Evolutionary conservation across 2,888 invertebrate genomes (phyloP), one percentile per base, ranked within the genome.

Genomic region (Nineta flava): DNA sequence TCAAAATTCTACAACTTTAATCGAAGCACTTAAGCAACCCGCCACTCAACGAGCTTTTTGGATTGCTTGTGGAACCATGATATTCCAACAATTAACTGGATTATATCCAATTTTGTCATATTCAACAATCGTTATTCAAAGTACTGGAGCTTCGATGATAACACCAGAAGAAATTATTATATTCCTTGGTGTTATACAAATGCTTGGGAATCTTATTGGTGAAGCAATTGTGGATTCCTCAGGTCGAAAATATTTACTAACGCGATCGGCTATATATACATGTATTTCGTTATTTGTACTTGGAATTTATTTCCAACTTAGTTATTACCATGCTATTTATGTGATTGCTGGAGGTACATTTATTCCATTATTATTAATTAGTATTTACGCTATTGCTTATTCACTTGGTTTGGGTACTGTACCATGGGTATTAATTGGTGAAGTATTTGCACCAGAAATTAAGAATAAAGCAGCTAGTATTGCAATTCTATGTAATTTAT

Each of bases 391-490:
- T 12, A 63, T 83, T n/a, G 75, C 83, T 21, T 88, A 87, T 66
- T 83, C 85, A 0, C 59, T 87, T 40, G 87, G 87, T 41, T 82
- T 80, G 57, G 88, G 88, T 0, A 88, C 88, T 0, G 82, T 90
- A 26, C 87, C 88, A 0, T 85, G 84, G 83, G 74, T 87, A 71
- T 81, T 84, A 74, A 49, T 55, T 16, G 78, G 87, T 4, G 90
- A 90, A 61, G 69, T 90, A 9, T 83, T 90, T 64, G 73, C 84
- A 47, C 73, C 81, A 2, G 79, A 84, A 55, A 83, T 86, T 52
- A 86, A 85, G 60, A 80, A 77, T 2, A 71, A 81, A 44, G 83
- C 83, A 12, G 75, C 79, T 1, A 83, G 85, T 1, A 75, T 87
- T 13, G 82, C 83, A 2, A 82, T 85, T 12, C 75, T 85, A 2